Evolutionary conservation across 2,113 vertebrate species (phyloP).

Genomic region (Percina caprodes): DNA sequence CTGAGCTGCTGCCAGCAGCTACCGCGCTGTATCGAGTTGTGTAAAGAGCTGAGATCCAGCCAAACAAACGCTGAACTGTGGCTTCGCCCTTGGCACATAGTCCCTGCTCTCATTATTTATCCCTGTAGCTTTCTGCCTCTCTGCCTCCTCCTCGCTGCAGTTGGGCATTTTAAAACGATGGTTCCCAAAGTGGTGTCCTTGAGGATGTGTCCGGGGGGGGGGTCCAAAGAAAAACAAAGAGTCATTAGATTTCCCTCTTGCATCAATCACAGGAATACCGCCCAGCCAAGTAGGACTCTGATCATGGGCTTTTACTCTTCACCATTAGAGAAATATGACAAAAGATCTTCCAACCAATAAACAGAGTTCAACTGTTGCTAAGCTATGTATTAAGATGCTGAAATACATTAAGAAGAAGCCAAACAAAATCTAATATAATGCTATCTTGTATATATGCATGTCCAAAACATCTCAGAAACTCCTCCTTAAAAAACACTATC

Average conservation of each 20-base stretch:
- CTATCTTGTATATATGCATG: neutral
- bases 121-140: constrained; percentile 33
- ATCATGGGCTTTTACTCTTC: neutral
- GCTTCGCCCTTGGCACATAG: constrained; percentile 60
- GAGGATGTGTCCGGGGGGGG: neutral
- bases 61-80: constrained; percentile 66
- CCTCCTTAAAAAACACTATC: no score
- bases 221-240: constrained; percentile 5
- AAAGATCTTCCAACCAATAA: neutral
- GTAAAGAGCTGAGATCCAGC: constrained; percentile 63
- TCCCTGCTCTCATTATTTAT: constrained; percentile 56
- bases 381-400: neutral
- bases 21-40: constrained; percentile 54
- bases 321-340: neutral
- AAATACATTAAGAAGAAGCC: neutral
- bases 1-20: constrained; percentile 67
- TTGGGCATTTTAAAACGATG: constrained; percentile 15
- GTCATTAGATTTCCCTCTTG: neutral
- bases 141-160: constrained; percentile 11
- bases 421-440: neutral
- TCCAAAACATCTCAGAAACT: neutral
- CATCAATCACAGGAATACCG: neutral
- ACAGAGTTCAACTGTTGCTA: neutral
- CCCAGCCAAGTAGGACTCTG: neutral
- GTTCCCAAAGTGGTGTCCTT: constrained; percentile 15